A percentile compares a stretch with the other conserved stretches of the same genome.
Conservation (phyloP, 2,113 vertebrate species). For the Rhagologus leucostigma region DNA sequence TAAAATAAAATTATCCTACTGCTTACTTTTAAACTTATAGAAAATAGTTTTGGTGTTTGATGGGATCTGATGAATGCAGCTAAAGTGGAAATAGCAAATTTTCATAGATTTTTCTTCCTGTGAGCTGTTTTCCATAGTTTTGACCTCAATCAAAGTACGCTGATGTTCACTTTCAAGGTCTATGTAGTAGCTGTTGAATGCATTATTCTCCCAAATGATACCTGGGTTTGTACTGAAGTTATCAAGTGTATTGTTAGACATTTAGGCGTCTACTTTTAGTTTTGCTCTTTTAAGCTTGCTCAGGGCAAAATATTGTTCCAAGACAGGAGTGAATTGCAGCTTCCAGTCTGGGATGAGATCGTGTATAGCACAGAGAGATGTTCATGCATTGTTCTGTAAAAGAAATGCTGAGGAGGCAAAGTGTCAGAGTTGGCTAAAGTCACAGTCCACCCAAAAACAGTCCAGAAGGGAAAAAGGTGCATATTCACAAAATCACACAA, state of each 20-base stretch:
- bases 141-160: background rate
- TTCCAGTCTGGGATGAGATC: background rate
- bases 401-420: background rate
- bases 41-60: background rate
- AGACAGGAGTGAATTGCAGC: background rate
- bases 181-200: background rate
- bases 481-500: background rate
- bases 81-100: background rate
- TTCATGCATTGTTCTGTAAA: background rate
- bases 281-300: slow-evolving; percentile 1
- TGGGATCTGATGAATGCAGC: background rate
- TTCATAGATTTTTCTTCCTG: background rate
- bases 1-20: background rate
- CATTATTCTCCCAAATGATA: background rate
- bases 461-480: background rate
- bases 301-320: background rate
- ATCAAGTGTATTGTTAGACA: background rate
- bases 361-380: background rate
- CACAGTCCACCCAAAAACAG: background rate
- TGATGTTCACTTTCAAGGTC: background rate
- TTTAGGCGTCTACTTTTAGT: background rate
- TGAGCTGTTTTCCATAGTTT: background rate
- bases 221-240: background rate
- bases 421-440: background rate
- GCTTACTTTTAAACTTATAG: background rate